These are phyloP conservation scores for Crenuchus spilurus DNA, from an alignment of 2,797 vertebrate genomes.

Conservation along the genomic window DNA sequence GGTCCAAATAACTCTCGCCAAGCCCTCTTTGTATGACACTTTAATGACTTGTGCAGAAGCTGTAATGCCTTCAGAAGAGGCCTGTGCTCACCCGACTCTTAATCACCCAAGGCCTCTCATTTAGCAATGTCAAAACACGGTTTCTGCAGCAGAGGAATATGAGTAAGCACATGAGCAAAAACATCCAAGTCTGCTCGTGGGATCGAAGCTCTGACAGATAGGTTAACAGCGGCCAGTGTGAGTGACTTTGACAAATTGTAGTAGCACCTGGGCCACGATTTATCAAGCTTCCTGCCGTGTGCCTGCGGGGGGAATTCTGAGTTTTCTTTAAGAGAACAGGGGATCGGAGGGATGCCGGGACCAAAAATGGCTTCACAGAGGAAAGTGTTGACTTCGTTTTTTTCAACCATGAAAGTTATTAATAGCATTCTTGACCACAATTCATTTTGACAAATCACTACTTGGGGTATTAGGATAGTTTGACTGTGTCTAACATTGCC, in stretches of 20 bases:
- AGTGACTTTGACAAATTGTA: constrained; percentile 88
- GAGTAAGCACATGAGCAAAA: constrained; percentile 58
- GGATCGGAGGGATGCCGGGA: constrained; percentile 40
- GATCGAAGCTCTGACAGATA: constrained; percentile 73
- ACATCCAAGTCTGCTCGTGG: constrained; percentile 69
- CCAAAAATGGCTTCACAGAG: constrained; percentile 36
- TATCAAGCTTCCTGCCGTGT: constrained; percentile 81
- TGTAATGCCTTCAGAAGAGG: constrained; percentile 39
- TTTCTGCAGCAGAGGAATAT: constrained; percentile 57
- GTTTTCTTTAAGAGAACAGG: constrained; percentile 68
- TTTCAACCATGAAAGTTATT: constrained; percentile 69
- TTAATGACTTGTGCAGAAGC: constrained; percentile 31
- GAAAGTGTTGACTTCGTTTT: not conserved
- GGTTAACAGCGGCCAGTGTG: constrained; percentile 82
- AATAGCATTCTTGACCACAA: constrained; percentile 79
- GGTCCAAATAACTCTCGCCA: constrained; percentile 47
- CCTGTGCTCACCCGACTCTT: constrained; percentile 45
- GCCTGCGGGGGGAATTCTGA: constrained; percentile 74
- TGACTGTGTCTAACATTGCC: constrained; percentile 77
- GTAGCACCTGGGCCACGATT: constrained; percentile 87
- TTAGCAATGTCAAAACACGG: constrained; percentile 64
- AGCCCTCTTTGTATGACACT: constrained; percentile 45
- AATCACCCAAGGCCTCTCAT: constrained; percentile 65
- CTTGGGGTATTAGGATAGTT: constrained; percentile 74
- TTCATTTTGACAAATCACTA: constrained; percentile 84